These are phyloP conservation scores for Falcunculus frontatus DNA, from an alignment of 2,113 vertebrate genomes.

Conservation along the genomic window DNA sequence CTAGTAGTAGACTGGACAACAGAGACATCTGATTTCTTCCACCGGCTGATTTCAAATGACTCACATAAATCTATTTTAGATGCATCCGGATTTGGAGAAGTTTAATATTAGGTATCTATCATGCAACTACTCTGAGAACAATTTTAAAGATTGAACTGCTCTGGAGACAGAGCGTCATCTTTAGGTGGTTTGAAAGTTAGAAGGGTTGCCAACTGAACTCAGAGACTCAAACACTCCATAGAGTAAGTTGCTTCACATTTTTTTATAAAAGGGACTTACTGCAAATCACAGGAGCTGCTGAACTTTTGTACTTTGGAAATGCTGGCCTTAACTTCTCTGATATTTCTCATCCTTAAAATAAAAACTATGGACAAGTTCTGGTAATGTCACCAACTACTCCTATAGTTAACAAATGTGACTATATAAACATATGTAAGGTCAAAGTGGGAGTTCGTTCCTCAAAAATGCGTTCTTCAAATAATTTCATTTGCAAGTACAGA, in stretches of 20 bases:
- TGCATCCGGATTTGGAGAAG: not conserved
- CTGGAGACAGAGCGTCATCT: not conserved
- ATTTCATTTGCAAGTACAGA: not conserved
- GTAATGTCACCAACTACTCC: not conserved
- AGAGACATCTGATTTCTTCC: not conserved
- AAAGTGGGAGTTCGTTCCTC: not conserved
- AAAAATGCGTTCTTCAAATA: not conserved
- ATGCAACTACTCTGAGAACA: not conserved
- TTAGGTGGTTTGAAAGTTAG: not conserved
- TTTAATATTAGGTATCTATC: not conserved
- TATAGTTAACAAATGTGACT: not conserved
- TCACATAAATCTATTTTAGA: not conserved
- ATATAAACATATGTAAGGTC: not conserved
- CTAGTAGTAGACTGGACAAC: accelerated
- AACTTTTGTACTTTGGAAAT: not conserved
- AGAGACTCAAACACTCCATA: not conserved
- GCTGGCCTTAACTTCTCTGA: not conserved
- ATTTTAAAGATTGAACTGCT: not conserved
- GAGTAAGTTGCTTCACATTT: accelerated
- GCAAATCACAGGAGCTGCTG: not conserved
- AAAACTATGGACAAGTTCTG: not conserved
- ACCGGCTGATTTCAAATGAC: not conserved
- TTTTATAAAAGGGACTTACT: not conserved
- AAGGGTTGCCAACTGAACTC: not conserved
- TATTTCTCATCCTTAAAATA: not conserved